Conservation (phyloP, 1,140 invertebrate genomes). For the Lethrus apterus region DNA sequence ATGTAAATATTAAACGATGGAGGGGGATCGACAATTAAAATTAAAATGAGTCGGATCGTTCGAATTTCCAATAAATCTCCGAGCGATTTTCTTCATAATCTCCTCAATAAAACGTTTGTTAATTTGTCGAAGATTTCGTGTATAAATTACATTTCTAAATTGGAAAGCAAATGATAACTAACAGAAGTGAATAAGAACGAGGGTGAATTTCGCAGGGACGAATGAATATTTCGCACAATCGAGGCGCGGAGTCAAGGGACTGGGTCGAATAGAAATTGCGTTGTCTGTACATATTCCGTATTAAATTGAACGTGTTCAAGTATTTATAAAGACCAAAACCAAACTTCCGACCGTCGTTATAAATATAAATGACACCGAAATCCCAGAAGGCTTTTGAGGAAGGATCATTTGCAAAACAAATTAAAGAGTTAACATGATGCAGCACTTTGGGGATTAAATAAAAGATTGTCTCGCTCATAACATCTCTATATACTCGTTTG, state of each 20-base stretch:
- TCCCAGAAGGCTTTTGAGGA: constrained; percentile 14
- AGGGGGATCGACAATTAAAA: too few relatives aligned
- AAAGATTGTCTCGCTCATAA: too few relatives aligned
- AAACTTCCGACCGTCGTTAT: constrained; percentile 23
- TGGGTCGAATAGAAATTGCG: neutral
- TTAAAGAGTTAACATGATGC: constrained; percentile 37
- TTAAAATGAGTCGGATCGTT: too few relatives aligned
- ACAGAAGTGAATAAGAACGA: neutral
- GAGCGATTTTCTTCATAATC: too few relatives aligned
- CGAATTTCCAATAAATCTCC: too few relatives aligned
- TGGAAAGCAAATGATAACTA: constrained; percentile 5
- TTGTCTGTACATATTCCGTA: neutral
- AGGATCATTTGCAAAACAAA: constrained; percentile 36
- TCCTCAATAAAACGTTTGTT: constrained; percentile 22
- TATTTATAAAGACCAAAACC: constrained; percentile 25
- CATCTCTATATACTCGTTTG: too few relatives aligned
- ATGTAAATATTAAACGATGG: too few relatives aligned
- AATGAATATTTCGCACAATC: neutral
- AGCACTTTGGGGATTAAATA: constrained; percentile 34
- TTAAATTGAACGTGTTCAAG: constrained; percentile 27
- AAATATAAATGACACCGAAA: constrained; percentile 29
- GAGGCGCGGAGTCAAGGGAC: neutral
- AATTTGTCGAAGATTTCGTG: constrained; percentile 17
- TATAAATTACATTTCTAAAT: constrained; percentile 9
- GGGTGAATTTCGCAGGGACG: neutral